A percentile compares a stretch with the other conserved stretches of the same genome.
These are phyloP conservation scores for Arctopsyche grandis DNA, from an alignment of 1,140 invertebrate species.

Conservation along the genomic window DNA sequence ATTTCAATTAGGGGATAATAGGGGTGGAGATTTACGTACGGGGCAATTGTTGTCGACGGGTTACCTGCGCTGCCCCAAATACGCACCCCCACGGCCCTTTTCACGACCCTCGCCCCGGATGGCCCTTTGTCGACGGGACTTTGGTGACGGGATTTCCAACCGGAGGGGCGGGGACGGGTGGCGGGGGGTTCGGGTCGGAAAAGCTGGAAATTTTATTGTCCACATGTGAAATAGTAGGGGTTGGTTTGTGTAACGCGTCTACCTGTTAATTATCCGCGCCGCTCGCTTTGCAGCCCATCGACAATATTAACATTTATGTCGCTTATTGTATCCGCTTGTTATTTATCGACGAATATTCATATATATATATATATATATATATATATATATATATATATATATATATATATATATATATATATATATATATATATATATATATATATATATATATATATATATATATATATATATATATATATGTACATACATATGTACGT, in stretches of 20 bases:
- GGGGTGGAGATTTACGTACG: conserved; percentile 49
- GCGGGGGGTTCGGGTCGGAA: conserved; percentile 11
- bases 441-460: no score
- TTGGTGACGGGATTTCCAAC: no score
- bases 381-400: no score
- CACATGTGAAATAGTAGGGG: conserved; percentile 21
- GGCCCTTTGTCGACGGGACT: conserved; percentile 29
- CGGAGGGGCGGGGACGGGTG: not conserved
- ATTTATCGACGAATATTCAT: not conserved
- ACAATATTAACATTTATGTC: conserved; percentile 1
- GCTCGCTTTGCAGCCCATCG: not conserved
- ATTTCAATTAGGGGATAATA: conserved; percentile 53
- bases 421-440: no score
- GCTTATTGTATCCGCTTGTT: conserved; percentile 3
- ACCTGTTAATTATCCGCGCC: not conserved
- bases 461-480: no score
- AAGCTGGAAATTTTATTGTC: conserved; percentile 46
- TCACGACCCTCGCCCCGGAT: not conserved
- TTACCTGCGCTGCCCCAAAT: conserved; percentile 48
- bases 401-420: no score
- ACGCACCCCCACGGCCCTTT: conserved; percentile 17
- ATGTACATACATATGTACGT: no score
- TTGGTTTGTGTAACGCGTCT: not conserved
- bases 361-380: no score
- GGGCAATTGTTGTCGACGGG: conserved; percentile 44